Percentiles rank a stretch among this genome's conserved stretches.
These are phyloP conservation scores for Phlogophora meticulosa DNA, from an alignment of 2,888 invertebrate genomes.

Conservation along the genomic window DNA sequence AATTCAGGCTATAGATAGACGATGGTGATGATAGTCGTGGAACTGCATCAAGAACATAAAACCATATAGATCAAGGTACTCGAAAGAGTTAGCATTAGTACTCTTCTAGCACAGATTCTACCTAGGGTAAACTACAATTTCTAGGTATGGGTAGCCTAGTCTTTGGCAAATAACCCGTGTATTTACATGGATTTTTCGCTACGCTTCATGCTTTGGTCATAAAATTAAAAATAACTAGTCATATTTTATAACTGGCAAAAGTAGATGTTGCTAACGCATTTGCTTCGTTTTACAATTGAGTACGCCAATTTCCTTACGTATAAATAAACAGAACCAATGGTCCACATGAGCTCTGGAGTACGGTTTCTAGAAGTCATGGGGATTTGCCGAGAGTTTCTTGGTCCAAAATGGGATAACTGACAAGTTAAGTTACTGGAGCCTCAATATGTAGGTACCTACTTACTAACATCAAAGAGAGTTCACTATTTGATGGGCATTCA, in stretches of 20 bases:
- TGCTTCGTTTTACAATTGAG: slow-evolving; percentile 19
- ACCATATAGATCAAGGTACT: not conserved
- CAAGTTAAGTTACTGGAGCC: too few relatives aligned
- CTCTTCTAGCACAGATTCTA: not conserved
- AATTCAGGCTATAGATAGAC: too few relatives aligned
- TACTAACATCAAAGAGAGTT: too few relatives aligned
- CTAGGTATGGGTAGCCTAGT: not conserved
- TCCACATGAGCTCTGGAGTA: too few relatives aligned
- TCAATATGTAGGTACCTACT: too few relatives aligned
- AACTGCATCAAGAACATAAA: not conserved
- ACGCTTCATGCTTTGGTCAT: slow-evolving; percentile 20
- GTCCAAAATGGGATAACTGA: too few relatives aligned
- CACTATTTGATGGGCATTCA: too few relatives aligned
- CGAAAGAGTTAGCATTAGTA: not conserved
- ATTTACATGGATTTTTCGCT: slow-evolving; percentile 2
- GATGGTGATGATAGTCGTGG: not conserved
- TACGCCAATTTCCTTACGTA: slow-evolving; percentile 12
- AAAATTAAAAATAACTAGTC: slow-evolving; percentile 17
- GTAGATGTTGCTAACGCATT: slow-evolving; percentile 2
- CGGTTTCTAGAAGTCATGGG: too few relatives aligned
- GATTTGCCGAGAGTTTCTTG: too few relatives aligned
- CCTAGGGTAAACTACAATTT: not conserved
- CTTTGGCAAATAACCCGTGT: not conserved
- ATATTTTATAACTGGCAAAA: slow-evolving; percentile 4
- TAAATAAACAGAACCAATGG: slow-evolving; percentile 1